These are phyloP conservation scores for Leuciscus idus DNA, from an alignment of 2,113 vertebrate species.

Conservation along the genomic window DNA sequence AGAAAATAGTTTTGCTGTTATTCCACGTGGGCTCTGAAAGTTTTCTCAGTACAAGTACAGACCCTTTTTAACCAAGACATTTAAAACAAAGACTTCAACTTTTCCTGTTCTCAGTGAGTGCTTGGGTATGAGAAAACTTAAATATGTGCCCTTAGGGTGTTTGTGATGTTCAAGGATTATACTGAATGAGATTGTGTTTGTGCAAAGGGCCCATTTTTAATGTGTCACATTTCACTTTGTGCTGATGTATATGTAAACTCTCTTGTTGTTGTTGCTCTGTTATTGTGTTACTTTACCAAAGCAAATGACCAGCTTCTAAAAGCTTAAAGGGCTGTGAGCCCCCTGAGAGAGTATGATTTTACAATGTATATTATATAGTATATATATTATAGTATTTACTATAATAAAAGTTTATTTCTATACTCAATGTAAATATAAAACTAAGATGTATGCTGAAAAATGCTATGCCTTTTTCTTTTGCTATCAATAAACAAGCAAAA, in stretches of 20 bases:
- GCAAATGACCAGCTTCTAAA: neutral
- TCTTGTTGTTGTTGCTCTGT: neutral
- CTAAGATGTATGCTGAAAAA: neutral
- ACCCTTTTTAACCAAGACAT: neutral
- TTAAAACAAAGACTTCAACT: neutral
- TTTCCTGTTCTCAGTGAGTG: neutral
- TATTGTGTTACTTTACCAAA: constrained; percentile 19
- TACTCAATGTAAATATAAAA: constrained; percentile 9
- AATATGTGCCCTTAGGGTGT: neutral
- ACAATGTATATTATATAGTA: neutral
- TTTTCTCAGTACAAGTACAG: neutral
- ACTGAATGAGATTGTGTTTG: neutral
- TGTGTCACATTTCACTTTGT: neutral
- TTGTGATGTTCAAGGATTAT: neutral
- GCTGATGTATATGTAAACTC: neutral
- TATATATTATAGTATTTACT: neutral
- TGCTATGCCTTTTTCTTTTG: neutral
- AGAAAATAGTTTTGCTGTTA: neutral
- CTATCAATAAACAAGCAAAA: neutral
- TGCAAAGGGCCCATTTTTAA: neutral
- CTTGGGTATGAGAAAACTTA: neutral
- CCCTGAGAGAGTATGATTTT: neutral
- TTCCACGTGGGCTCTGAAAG: neutral
- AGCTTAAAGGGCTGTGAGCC: neutral
- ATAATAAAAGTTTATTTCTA: neutral